Base-by-base conservation (phyloP, 23 tunicate species). In the Clavelina lepadiformis region DNA sequence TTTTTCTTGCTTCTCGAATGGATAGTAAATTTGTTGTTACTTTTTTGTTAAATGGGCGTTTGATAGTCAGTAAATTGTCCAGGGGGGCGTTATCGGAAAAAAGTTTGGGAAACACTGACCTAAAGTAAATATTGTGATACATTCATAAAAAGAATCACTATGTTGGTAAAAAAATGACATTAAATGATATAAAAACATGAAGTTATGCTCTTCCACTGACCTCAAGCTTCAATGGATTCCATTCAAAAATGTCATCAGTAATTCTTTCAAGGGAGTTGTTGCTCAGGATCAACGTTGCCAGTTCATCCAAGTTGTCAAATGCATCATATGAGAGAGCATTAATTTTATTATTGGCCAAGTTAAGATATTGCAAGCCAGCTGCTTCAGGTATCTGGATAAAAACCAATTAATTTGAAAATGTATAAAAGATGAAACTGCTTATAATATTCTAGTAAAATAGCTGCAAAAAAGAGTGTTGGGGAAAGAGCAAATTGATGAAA, bases 181-280 rank as follows among this genome's bases (percentile, higher is more conserved):
- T n/a, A n/a, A n/a, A n/a, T n/a, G n/a, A n/a, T n/a, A n/a, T n/a
- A n/a, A n/a, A n/a, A n/a, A n/a, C n/a, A n/a, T n/a, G n/a, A n/a
- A n/a, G n/a, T n/a, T n/a, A n/a, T n/a, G n/a, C n/a, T n/a, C n/a
- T n/a, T n/a, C n/a, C n/a, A 50, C 45, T 49, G 52, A 81, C 97
- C 75, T 86, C 57, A 23, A 94, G 38, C 35, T 80, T 67, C 53
- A 94, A 52, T 19, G 99, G 99, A 72, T 94, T 94, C 95, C 95
- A 86, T 65, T 94, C 95, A 76, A 94, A 94, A 1, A 94, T 68
- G 86, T 94, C 95, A 75, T 94, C 95, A 35, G 76, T 88, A 38
- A 94, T 76, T 33, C 56, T 35, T 6, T 33, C 31, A 26, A 94
- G 65, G 0, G 28, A 36, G 76, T 94, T 94, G 66, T 86, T 37